These are phyloP conservation scores for Pristionchus arcanus DNA, from an alignment of 2,888 invertebrate genomes.

Conservation along the genomic window DNA sequence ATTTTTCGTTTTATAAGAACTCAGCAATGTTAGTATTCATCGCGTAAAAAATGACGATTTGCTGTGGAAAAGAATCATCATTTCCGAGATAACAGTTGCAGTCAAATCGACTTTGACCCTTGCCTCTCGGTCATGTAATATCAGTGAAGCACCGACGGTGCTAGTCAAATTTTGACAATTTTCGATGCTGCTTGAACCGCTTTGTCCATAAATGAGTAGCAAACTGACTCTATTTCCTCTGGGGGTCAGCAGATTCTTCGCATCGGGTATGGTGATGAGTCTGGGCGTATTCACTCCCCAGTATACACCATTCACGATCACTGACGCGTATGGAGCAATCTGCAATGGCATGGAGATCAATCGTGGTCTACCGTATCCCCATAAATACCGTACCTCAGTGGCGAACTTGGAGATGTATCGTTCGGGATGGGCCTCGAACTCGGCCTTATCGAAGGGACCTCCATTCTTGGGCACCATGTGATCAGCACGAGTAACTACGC, in stretches of 20 bases:
- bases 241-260: slow-evolving; percentile 88
- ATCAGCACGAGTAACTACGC: slow-evolving; percentile 94
- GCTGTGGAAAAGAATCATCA: too few species aligned
- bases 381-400: slow-evolving; percentile 85
- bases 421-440: slow-evolving; percentile 94
- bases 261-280: slow-evolving; percentile 96
- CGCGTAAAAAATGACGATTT: not conserved
- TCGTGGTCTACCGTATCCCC: not conserved
- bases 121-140: not conserved
- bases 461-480: slow-evolving; percentile 94
- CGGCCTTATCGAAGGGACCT: slow-evolving; percentile 77
- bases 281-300: slow-evolving; percentile 98
- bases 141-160: not conserved
- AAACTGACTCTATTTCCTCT: slow-evolving; percentile 48
- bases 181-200: too few species aligned
- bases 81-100: too few species aligned
- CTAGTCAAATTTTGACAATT: too few species aligned
- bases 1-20: not conserved
- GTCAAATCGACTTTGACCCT: not conserved
- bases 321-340: slow-evolving; percentile 97
- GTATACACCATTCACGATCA: slow-evolving; percentile 97
- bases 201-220: not conserved
- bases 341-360: slow-evolving; percentile 77
- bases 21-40: not conserved
- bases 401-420: slow-evolving; percentile 96